These are phyloP conservation scores for Nixonia krombeini DNA, from an alignment of 1,140 invertebrate species.

Conservation along the genomic window DNA sequence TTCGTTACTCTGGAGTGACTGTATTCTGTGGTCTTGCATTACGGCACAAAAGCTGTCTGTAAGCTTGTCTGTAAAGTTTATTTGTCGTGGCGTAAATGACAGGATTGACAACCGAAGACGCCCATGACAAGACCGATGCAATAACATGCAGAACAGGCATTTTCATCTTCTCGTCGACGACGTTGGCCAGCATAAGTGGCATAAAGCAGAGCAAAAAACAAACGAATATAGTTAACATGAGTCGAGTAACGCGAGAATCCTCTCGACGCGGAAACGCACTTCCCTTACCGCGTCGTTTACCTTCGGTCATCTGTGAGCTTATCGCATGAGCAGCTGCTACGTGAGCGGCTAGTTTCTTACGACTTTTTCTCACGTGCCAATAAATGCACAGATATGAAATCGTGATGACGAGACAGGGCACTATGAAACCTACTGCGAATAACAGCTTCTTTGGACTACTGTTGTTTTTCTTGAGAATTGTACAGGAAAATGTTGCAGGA, in stretches of 20 bases:
- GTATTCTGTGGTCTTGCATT: conserved; percentile 39
- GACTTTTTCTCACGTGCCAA: conserved; percentile 81
- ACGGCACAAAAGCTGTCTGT: conserved; percentile 76
- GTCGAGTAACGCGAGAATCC: conserved; percentile 83
- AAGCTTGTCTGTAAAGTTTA: conserved; percentile 84
- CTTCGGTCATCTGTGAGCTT: too few relatives aligned
- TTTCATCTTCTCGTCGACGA: conserved; percentile 81
- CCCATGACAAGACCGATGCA: conserved; percentile 88
- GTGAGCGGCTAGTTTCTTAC: conserved; percentile 78
- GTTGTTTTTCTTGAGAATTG: conserved; percentile 83
- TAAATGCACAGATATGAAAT: conserved; percentile 89
- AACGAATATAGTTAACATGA: conserved; percentile 89
- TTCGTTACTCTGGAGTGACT: conserved; percentile 29
- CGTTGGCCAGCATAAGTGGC: conserved; percentile 88
- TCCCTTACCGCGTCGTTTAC: conserved; percentile 60
- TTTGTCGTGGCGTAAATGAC: conserved; percentile 90
- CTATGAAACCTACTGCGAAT: conserved; percentile 85
- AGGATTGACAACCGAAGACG: conserved; percentile 88
- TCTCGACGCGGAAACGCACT: conserved; percentile 72
- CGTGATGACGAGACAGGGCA: conserved; percentile 87
- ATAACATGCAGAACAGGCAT: conserved; percentile 84
- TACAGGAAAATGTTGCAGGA: conserved; percentile 85
- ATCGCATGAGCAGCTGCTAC: too few relatives aligned
- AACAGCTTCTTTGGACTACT: conserved; percentile 89
- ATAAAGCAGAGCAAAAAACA: conserved; percentile 88